Base-by-base conservation (phyloP, 2,113 vertebrate species). In the Ammodytes marinus region DNA sequence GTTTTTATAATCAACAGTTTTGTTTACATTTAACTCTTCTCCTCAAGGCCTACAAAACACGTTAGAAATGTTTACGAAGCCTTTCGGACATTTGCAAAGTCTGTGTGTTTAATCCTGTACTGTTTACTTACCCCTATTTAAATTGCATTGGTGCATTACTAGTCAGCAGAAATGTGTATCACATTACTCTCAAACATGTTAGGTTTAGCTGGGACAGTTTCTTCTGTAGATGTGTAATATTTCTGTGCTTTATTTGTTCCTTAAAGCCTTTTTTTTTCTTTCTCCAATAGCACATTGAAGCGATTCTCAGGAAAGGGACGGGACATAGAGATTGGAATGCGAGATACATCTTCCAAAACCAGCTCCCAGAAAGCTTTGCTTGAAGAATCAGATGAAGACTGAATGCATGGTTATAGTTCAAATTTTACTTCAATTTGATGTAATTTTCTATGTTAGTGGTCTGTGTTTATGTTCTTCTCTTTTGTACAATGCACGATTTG, bases 351-450 rank as follows among this genome's bases (percentile, higher is more conserved):
- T 0, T 59, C 63, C 1, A 79, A 83, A 7, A 49, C 70, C 3
- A 90, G 54, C 63, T 92, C 94, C 8, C 91, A 95, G 57, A 95
- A 95, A 80, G 93, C 93, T 72, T 85, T 96, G 81, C 95, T 96
- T 0, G 91, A 94, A 53, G 93, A 93, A 15, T 95, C 95, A 0
- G 96, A 96, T n/a, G 95, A 95, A 85, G 96, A 96, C 15, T 95
- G 88, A 88, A 54, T 37, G 1, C 9, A 39, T n/a, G 3, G 1
- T 61, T n/a, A 12, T 35, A 7, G 2, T 40, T 35, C 3, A 15
- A 45, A 40, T 55, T 82, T 42, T 14, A 59, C 55, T 73, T 5
- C 42, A 8, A 53, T 77, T 70, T 37, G 13, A 59, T 55, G 66
- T 69, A 0, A 8, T 35, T 43, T 45, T 67, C 10, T 67, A 8